Percentiles rank a stretch among this genome's conserved stretches.
phyloP scores from a whole-genome alignment of 2,888 invertebrate genomes.

The Anoplius nigerrimus region DNA sequence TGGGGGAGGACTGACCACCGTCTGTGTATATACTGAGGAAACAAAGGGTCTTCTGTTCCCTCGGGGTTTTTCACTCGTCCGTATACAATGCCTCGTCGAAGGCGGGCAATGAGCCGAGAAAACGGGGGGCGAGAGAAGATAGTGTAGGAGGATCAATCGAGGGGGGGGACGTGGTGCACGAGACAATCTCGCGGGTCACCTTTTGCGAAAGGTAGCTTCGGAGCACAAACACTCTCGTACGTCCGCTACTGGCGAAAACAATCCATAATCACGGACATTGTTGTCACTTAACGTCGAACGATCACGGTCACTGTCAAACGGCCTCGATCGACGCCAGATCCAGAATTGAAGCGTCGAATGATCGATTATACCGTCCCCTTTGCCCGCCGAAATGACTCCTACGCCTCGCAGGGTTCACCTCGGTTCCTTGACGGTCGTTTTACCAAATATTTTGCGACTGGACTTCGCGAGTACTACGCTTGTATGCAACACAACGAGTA shows the following conservation, averaged over 20 bases:
- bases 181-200: slow-evolving; percentile 16
- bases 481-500: slow-evolving; percentile 43
- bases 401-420: slow-evolving; percentile 19
- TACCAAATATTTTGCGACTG: slow-evolving; percentile 47
- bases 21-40: no score
- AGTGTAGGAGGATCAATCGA: not conserved
- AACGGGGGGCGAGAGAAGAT: not conserved
- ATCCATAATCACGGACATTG: slow-evolving; percentile 71
- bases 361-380: slow-evolving; percentile 1
- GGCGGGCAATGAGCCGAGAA: no score
- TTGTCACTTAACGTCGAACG: slow-evolving; percentile 49
- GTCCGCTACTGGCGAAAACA: slow-evolving; percentile 69
- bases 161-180: not conserved
- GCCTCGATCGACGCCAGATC: slow-evolving; percentile 7
- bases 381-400: not conserved
- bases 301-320: slow-evolving; percentile 44
- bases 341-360: slow-evolving; percentile 9
- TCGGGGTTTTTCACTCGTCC: no score
- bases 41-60: no score
- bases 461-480: slow-evolving; percentile 37
- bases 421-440: slow-evolving; percentile 36
- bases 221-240: slow-evolving; percentile 27
- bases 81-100: no score
- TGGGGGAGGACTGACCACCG: no score
- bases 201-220: slow-evolving; percentile 28